Conservation (phyloP, 2,888 invertebrate genomes). For the Drosophila bunnanda region DNA sequence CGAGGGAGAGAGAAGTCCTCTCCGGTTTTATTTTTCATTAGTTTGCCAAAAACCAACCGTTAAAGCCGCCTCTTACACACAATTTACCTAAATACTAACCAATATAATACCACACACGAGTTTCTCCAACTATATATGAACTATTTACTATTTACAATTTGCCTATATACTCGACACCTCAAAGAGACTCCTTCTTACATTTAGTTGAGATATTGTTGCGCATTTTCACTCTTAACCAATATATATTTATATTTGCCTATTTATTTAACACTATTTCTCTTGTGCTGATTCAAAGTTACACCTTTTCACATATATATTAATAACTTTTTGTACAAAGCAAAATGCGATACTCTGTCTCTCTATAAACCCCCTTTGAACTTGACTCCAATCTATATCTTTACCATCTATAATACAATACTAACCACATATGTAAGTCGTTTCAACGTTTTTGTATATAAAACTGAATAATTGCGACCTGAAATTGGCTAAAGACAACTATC, state of each 20-base stretch:
- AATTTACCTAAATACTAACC: conserved; percentile 39
- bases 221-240: conserved; percentile 42
- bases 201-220: conserved; percentile 53
- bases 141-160: conserved; percentile 29
- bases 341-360: conserved; percentile 45
- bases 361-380: conserved; percentile 33
- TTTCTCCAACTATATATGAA: conserved; percentile 27
- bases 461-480: conserved; percentile 9
- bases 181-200: conserved; percentile 24
- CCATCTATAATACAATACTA: conserved; percentile 28
- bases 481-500: conserved; percentile 10
- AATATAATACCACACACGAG: conserved; percentile 24
- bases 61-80: conserved; percentile 41
- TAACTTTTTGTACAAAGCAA: conserved; percentile 53
- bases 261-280: conserved; percentile 45
- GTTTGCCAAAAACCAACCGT: conserved; percentile 36
- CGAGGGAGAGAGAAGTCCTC: conserved; percentile 24
- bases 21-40: conserved; percentile 35
- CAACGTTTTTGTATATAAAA: conserved; percentile 72
- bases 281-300: conserved; percentile 53
- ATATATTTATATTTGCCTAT: conserved; percentile 40
- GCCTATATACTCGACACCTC: conserved; percentile 48
- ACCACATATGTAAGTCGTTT: conserved; percentile 25
- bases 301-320: conserved; percentile 51
- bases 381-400: conserved; percentile 10